A percentile compares a stretch with the other conserved stretches of the same genome.
Conservation (phyloP, 2,113 vertebrate genomes). For the Hucho hucho region DNA sequence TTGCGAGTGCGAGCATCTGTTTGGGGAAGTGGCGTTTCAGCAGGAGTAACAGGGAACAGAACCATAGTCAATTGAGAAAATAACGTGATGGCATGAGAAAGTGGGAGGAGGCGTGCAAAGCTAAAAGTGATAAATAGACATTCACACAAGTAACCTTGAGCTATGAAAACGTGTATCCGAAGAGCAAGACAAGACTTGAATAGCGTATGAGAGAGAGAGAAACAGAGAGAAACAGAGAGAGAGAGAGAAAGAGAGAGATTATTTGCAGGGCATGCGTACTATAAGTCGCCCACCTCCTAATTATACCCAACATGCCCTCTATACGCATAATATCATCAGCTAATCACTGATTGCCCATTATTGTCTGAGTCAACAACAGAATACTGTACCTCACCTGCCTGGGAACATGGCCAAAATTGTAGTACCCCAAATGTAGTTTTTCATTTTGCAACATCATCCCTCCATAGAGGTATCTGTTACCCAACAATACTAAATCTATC, state of each 20-base stretch:
- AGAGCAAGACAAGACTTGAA: constrained; percentile 15
- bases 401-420: background rate
- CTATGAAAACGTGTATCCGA: constrained; percentile 23
- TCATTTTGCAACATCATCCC: background rate
- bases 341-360: background rate
- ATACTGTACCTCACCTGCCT: background rate
- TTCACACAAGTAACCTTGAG: constrained; percentile 54
- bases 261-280: no score
- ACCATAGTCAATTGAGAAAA: constrained; percentile 55
- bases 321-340: no score
- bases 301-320: no score
- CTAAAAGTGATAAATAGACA: constrained; percentile 56
- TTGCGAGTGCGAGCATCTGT: constrained; percentile 17
- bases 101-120: constrained; percentile 39
- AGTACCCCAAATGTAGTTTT: background rate
- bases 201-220: constrained; percentile 2
- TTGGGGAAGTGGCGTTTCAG: constrained; percentile 37
- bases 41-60: constrained; percentile 50
- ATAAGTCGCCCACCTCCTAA: no score
- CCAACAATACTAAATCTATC: background rate
- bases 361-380: background rate
- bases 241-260: no score
- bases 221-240: no score
- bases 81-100: constrained; percentile 48
- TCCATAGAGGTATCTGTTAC: no score